Evolutionary conservation across 1,140 invertebrate species (phyloP), one percentile per base, ranked within the genome.

Genomic region (Trypoxylus dichotomus): DNA sequence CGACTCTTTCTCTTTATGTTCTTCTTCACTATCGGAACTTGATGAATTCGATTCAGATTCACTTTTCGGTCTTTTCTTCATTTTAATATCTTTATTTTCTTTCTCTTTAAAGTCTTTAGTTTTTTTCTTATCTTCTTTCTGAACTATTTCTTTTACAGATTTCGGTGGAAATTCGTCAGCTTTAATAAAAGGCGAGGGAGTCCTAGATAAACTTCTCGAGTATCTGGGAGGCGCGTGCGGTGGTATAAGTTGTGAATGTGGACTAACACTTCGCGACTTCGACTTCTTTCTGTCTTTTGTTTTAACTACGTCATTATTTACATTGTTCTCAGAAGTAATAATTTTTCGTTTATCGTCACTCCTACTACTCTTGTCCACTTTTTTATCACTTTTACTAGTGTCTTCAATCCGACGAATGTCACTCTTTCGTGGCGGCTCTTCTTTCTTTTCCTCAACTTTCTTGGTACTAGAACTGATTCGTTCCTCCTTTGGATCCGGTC

Each of bases 151-250:
- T 78, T 88, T 88, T 81, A 86, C 88, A 21, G 86, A 74, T 84
- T 89, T 90, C 79, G 89, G 90, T 10, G 86, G 84, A n/a, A 92
- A 90, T 84, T 94, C 93, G 80, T 93, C 91, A 72, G 92, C 91
- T 86, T 94, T 93, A 77, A 94, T 90, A 85, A 94, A 94, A 68
- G 93, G 93, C 24, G 93, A 94, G 24, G 93, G 93, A 1, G 93
- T 94, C 78, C 93, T 89, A 8, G 93, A 94, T 21, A 94, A 87
- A 82, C 93, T 94, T 85, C 89, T 90, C 24, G 91, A 92, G 83
- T 90, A 92, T 75, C 89, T 80, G 11, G 85, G 84, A 21, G 83
- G 85, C 7, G 81, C 84, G 37, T 83, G 77, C 7, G 84, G 84
- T n/a, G 84, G 84, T 74, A 84, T 83, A 7, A 83, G 79, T 10